phyloP scores from a whole-genome alignment of 2,797 vertebrate species.

The Vipera latastei region DNA sequence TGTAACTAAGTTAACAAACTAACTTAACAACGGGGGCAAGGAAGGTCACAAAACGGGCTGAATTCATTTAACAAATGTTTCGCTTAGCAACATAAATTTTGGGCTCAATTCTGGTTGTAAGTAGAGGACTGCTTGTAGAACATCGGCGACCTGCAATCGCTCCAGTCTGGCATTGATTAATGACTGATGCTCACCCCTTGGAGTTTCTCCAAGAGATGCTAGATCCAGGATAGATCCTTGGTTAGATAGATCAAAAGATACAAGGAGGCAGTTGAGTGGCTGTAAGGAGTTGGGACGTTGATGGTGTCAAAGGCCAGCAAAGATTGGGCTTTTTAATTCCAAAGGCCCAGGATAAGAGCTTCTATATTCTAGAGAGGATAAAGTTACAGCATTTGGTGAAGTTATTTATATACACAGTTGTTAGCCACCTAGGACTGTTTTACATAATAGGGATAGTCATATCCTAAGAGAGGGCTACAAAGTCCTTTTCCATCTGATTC shows the following conservation, averaged over 20 bases:
- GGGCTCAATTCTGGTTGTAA: too few species aligned
- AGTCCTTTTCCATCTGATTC: neutral
- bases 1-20: too few species aligned
- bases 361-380: neutral
- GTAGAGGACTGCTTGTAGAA: too few species aligned
- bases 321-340: neutral
- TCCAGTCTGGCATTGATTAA: too few species aligned
- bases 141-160: too few species aligned
- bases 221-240: neutral
- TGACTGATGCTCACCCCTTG: too few species aligned
- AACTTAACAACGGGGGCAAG: too few species aligned
- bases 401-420: neutral
- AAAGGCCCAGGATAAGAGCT: neutral
- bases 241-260: neutral
- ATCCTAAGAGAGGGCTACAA: neutral
- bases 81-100: too few species aligned
- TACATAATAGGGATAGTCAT: neutral
- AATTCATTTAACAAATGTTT: too few species aligned
- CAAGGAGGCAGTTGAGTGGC: neutral
- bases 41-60: too few species aligned
- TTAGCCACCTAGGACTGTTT: neutral
- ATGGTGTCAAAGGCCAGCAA: neutral
- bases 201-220: too few species aligned
- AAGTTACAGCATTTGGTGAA: neutral
- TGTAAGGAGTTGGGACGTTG: neutral